Conservation (phyloP, 2,888 invertebrate species). For the Xanthorhoe spadicearia region DNA sequence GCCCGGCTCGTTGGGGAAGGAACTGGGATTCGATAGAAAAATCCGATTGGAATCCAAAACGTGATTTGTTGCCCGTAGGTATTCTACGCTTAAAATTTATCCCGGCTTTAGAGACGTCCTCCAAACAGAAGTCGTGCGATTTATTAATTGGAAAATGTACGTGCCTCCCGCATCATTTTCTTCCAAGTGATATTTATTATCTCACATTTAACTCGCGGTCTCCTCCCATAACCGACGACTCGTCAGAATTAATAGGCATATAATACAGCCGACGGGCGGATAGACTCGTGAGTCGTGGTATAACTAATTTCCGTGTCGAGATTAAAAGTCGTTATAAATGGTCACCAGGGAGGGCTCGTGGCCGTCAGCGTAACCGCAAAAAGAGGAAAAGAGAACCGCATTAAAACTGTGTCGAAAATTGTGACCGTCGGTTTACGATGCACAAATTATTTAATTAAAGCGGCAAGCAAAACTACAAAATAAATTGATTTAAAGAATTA, state of each 20-base stretch:
- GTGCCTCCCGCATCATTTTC: slow-evolving; percentile 41
- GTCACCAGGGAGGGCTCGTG: slow-evolving; percentile 57
- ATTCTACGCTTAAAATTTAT: slow-evolving; percentile 40
- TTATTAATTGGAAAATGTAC: slow-evolving; percentile 47
- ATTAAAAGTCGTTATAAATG: slow-evolving; percentile 75
- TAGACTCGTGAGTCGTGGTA: slow-evolving; percentile 64
- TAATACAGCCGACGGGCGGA: slow-evolving; percentile 56
- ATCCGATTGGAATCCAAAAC: slow-evolving; percentile 62
- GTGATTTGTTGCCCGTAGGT: slow-evolving; percentile 54
- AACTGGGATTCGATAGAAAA: slow-evolving; percentile 63
- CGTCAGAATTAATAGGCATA: slow-evolving; percentile 63
- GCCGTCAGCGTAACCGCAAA: slow-evolving; percentile 70
- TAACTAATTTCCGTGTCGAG: slow-evolving; percentile 71
- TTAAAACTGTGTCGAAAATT: slow-evolving; percentile 64
- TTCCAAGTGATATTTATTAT: slow-evolving; percentile 43
- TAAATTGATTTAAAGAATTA: background rate
- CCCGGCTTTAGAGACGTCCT: slow-evolving; percentile 23
- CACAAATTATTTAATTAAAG: slow-evolving; percentile 14
- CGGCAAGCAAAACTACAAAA: background rate
- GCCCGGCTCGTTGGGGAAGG: slow-evolving; percentile 41
- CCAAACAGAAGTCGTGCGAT: slow-evolving; percentile 35
- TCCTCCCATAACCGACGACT: slow-evolving; percentile 49
- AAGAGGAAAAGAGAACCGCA: slow-evolving; percentile 61
- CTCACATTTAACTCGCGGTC: slow-evolving; percentile 48
- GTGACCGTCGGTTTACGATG: slow-evolving; percentile 32